Conservation (phyloP, 2,113 vertebrate genomes). For the Malurus cyaneus region DNA sequence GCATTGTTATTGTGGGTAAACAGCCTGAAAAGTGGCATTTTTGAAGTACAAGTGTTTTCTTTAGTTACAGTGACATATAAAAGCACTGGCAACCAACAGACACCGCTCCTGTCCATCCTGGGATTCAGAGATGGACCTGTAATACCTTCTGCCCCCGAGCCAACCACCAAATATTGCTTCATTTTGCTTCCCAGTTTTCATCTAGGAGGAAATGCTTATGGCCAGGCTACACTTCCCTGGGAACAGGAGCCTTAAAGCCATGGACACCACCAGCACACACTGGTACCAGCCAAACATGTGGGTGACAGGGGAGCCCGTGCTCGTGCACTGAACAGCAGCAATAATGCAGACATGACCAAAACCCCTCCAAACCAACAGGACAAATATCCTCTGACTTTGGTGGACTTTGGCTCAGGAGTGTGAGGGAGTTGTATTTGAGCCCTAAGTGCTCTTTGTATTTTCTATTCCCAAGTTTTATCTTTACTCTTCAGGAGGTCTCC, state of each 20-base stretch:
- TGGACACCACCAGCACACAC: background rate
- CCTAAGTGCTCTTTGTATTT: background rate
- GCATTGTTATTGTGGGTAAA: slow-evolving; percentile 1
- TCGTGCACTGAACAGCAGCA: background rate
- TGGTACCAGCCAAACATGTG: background rate
- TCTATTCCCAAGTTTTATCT: background rate
- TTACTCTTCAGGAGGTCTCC: background rate
- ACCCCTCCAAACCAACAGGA: background rate
- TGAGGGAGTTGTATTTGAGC: background rate
- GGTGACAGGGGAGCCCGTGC: background rate
- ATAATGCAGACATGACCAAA: background rate
- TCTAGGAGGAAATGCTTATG: background rate
- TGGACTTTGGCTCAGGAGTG: background rate
- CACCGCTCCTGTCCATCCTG: background rate
- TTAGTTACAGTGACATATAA: slow-evolving; percentile 21
- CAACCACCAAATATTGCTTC: background rate
- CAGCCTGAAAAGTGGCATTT: slow-evolving; percentile 27
- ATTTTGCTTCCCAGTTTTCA: background rate
- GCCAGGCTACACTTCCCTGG: background rate
- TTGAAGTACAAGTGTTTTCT: background rate
- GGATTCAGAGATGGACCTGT: background rate
- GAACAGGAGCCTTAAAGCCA: background rate
- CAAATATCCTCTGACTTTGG: background rate
- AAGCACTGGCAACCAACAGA: background rate
- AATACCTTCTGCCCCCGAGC: background rate